Evolutionary conservation across 2,113 vertebrate genomes (phyloP).

Genomic region (Hyperopisus bebe): DNA sequence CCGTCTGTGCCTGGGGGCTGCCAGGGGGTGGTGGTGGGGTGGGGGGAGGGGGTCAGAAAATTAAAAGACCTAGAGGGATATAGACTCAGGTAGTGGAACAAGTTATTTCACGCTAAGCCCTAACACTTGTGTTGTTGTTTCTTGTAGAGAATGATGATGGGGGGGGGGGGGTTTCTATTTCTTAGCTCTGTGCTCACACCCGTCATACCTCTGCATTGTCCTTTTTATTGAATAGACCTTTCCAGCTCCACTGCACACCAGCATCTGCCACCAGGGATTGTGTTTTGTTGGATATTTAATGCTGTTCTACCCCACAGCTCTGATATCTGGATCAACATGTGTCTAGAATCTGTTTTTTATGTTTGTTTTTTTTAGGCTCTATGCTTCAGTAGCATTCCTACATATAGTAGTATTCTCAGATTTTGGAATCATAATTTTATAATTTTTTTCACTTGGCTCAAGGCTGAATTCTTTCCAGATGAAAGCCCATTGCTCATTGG

Average conservation of each 20-base stretch:
- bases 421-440: background rate
- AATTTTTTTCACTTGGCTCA: background rate
- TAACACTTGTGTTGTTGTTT: constrained; percentile 3
- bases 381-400: background rate
- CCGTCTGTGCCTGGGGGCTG: background rate
- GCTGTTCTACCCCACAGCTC: background rate
- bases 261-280: background rate
- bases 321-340: background rate
- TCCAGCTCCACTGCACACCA: background rate
- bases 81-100: constrained; percentile 4
- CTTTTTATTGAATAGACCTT: background rate
- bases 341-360: background rate
- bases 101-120: constrained; percentile 12
- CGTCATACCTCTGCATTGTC: background rate
- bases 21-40: background rate
- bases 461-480: background rate
- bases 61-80: constrained; percentile 8
- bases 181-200: background rate
- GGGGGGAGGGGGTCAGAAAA: background rate
- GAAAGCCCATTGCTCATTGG: background rate
- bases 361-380: background rate
- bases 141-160: background rate
- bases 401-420: background rate
- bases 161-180: background rate
- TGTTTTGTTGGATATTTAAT: background rate